Percentiles rank a stretch among this genome's conserved stretches.
Conservation (phyloP, 2,113 vertebrate species). For the Lepus europaeus region DNA sequence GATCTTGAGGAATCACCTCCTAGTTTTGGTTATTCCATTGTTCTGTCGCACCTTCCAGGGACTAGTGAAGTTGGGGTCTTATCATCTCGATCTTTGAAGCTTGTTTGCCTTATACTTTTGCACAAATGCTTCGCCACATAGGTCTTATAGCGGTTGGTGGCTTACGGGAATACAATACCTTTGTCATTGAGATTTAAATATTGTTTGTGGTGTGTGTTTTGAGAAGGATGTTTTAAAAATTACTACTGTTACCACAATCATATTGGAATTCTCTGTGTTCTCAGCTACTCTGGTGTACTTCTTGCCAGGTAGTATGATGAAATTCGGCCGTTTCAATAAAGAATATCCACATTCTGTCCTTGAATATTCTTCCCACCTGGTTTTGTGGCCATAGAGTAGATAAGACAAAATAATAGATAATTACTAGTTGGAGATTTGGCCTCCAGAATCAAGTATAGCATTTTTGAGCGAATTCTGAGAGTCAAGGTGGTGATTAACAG, state of each 20-base stretch:
- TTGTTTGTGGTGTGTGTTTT: background rate
- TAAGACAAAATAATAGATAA: background rate
- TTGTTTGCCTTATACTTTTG: background rate
- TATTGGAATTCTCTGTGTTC: background rate
- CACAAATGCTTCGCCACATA: background rate
- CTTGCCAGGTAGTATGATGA: background rate
- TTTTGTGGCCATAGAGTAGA: background rate
- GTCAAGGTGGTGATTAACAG: too few species aligned
- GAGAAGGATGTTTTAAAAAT: background rate
- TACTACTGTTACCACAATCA: too few species aligned
- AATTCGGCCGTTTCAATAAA: background rate
- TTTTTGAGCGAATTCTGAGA: background rate
- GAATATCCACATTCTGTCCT: background rate
- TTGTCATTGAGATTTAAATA: background rate
- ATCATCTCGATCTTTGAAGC: background rate
- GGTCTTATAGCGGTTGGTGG: background rate
- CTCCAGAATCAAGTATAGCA: background rate
- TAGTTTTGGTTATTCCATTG: background rate
- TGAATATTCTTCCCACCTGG: background rate
- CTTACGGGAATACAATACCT: background rate
- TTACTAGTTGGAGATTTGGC: background rate
- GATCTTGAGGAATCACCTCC: background rate
- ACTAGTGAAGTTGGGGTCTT: background rate
- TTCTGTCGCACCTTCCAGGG: background rate
- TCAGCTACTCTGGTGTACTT: background rate